Evolutionary conservation across 2,888 invertebrate genomes (phyloP).

Genomic region (Oligia fasciuncula): DNA sequence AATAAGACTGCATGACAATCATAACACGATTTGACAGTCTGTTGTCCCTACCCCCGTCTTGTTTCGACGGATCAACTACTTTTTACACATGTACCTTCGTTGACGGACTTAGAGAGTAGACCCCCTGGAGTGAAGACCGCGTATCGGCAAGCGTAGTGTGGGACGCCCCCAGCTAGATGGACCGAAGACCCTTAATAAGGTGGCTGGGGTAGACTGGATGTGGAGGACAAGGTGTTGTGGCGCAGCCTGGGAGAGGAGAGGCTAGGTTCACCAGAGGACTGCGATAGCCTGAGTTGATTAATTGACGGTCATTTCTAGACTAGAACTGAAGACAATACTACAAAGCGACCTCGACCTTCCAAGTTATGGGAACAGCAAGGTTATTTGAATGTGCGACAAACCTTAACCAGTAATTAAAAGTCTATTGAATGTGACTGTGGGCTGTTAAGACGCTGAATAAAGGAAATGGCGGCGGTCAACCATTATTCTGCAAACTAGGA

Average conservation of each 20-base stretch:
- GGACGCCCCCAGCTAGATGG: not conserved
- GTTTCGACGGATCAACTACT: not conserved
- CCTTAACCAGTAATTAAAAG: slow-evolving; percentile 47
- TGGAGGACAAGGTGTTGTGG: not conserved
- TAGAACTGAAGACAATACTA: not conserved
- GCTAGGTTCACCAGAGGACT: not conserved
- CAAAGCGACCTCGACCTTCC: slow-evolving; percentile 40
- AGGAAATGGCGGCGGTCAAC: not conserved
- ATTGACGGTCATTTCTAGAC: slow-evolving; percentile 8
- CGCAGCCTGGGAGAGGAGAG: not conserved
- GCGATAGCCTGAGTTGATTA: not conserved
- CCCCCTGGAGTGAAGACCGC: not conserved
- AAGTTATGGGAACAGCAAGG: slow-evolving; percentile 50
- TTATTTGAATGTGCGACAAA: slow-evolving; percentile 39
- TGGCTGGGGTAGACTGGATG: no score
- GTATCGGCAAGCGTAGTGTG: not conserved
- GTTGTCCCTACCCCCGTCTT: not conserved
- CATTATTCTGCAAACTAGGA: not conserved
- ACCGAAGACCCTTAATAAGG: not conserved
- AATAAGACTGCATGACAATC: not conserved
- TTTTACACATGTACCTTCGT: not conserved
- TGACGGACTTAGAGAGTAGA: not conserved
- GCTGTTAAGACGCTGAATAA: not conserved
- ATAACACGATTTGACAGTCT: not conserved
- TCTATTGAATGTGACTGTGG: slow-evolving; percentile 19